phyloP scores from a whole-genome alignment of 2,888 invertebrate genomes.

The Shargacucullia verbasci region DNA sequence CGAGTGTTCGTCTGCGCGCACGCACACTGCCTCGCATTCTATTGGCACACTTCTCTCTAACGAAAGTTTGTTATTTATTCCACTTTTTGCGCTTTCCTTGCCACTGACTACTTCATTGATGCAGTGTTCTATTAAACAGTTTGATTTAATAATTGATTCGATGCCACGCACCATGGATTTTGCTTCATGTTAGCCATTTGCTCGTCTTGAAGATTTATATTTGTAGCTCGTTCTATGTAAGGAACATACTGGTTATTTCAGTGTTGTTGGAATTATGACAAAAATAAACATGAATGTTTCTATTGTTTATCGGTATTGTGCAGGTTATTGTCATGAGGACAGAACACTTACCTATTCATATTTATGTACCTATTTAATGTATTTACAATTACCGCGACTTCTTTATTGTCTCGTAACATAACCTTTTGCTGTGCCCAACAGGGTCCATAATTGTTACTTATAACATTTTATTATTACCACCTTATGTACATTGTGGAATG shows the following conservation, averaged over 20 bases:
- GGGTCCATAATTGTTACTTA: no score
- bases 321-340: neutral
- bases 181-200: conserved; percentile 11
- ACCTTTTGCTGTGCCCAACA: no score
- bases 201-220: conserved; percentile 18
- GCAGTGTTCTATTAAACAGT: conserved; percentile 66
- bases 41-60: conserved; percentile 81
- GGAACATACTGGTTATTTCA: neutral
- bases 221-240: conserved; percentile 1
- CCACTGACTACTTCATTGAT: conserved; percentile 66
- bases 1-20: conserved; percentile 58
- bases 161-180: conserved; percentile 39
- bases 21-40: conserved; percentile 73
- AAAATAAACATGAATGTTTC: neutral
- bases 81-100: conserved; percentile 77
- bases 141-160: conserved; percentile 66
- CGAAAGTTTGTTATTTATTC: conserved; percentile 83
- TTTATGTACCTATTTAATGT: neutral
- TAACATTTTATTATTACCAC: no score
- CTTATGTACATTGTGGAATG: no score
- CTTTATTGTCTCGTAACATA: conserved; percentile 47
- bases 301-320: conserved; percentile 6
- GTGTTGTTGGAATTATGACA: neutral
- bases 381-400: conserved; percentile 7
- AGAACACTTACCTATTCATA: neutral